Percentiles rank a stretch among this genome's conserved stretches.
These are phyloP conservation scores for Anastatus disparis DNA, from an alignment of 1,140 invertebrate genomes.

Conservation along the genomic window DNA sequence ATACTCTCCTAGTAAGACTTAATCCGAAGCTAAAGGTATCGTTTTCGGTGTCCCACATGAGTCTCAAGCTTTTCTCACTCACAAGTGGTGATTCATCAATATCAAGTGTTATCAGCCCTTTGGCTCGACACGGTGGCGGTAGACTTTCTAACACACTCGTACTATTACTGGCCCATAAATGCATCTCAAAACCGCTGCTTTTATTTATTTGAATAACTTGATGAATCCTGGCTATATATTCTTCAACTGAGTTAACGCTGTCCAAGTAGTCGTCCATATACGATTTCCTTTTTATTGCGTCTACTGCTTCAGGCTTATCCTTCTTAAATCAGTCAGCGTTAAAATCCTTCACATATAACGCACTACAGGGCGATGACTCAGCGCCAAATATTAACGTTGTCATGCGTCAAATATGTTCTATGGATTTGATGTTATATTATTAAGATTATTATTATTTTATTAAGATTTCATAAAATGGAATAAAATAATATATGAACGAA, in stretches of 20 bases:
- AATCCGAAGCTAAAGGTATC: neutral
- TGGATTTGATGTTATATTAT: too few relatives aligned
- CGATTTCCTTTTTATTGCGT: neutral
- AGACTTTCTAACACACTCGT: neutral
- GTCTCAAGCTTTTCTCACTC: neutral
- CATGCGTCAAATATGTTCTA: too few relatives aligned
- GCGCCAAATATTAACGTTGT: too few relatives aligned
- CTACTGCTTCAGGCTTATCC: neutral
- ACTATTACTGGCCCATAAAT: neutral
- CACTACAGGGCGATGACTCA: too few relatives aligned
- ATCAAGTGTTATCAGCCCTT: too few relatives aligned
- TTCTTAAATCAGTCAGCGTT: too few relatives aligned
- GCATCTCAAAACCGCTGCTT: neutral
- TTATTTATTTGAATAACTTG: neutral
- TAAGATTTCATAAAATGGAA: too few relatives aligned
- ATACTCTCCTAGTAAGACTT: too few relatives aligned
- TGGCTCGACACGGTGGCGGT: neutral
- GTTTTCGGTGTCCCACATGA: neutral
- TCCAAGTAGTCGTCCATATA: conserved; percentile 11
- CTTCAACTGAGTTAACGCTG: neutral
- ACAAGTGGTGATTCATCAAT: too few relatives aligned
- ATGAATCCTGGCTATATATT: neutral
- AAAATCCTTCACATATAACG: conserved; percentile 47
- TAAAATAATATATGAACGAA: too few relatives aligned
- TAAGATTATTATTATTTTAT: too few relatives aligned